A percentile compares a stretch with the other conserved stretches of the same genome.
These are phyloP conservation scores for Catocala sponsa DNA, from an alignment of 2,888 invertebrate species.

Conservation along the genomic window DNA sequence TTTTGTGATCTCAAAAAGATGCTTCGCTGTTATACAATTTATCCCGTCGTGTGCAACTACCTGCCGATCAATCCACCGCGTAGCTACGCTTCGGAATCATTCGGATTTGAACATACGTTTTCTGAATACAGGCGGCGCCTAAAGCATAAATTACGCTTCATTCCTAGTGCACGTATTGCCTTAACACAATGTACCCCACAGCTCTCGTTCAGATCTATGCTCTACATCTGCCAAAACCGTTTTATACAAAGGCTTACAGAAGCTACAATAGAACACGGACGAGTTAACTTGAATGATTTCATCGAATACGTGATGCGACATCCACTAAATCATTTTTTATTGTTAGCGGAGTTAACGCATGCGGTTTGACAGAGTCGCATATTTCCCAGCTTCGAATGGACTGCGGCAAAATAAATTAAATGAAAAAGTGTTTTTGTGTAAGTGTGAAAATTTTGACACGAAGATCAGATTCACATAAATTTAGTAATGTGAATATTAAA, in stretches of 20 bases:
- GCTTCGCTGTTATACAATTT: constrained; percentile 54
- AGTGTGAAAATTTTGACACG: constrained; percentile 5
- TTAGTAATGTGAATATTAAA: too few relatives aligned
- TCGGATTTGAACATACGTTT: constrained; percentile 20
- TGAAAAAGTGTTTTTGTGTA: constrained; percentile 12
- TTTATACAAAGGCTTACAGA: constrained; percentile 30
- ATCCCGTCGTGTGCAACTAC: constrained; percentile 30
- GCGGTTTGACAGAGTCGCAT: constrained; percentile 27
- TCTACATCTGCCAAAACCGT: constrained; percentile 1
- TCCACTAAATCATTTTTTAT: constrained; percentile 42
- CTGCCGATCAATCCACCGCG: constrained; percentile 19
- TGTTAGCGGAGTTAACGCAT: constrained; percentile 27
- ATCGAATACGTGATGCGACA: constrained; percentile 25
- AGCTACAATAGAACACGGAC: constrained; percentile 22
- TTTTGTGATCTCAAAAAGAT: constrained; percentile 62
- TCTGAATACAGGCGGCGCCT: constrained; percentile 12
- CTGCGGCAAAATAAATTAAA: constrained; percentile 6
- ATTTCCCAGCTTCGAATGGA: constrained; percentile 22
- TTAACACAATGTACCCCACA: constrained; percentile 17
- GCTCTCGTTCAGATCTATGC: neutral
- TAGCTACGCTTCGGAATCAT: constrained; percentile 27
- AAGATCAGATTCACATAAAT: constrained; percentile 29
- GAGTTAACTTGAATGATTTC: constrained; percentile 40
- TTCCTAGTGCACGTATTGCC: constrained; percentile 15
- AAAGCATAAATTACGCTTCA: constrained; percentile 23